Percentiles rank a stretch among this genome's conserved stretches.
Evolutionary conservation across 2,113 vertebrate genomes (phyloP).

Genomic region (Pseudopipra pipra): DNA sequence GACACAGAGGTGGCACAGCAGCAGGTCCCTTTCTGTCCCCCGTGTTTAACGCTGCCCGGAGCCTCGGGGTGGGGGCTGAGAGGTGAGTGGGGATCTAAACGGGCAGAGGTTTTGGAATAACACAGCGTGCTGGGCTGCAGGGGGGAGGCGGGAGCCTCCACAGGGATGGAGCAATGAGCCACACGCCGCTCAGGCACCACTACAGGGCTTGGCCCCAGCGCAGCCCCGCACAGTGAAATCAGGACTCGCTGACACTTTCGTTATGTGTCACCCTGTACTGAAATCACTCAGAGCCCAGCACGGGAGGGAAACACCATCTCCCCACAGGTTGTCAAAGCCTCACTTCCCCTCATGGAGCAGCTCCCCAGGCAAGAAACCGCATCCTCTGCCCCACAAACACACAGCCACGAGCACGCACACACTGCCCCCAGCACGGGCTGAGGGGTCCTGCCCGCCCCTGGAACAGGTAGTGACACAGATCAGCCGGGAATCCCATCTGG

Average conservation of each 20-base stretch:
- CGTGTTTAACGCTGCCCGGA: not conserved
- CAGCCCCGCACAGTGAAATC: not conserved
- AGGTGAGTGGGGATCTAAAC: not conserved
- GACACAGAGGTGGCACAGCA: not conserved
- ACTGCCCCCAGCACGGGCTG: not conserved
- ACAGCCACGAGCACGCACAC: fast-evolving
- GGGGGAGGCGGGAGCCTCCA: not conserved
- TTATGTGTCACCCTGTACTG: not conserved
- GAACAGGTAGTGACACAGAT: not conserved
- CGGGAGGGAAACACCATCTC: not conserved
- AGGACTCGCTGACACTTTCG: not conserved
- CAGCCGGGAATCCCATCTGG: not conserved
- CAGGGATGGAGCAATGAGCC: fast-evolving
- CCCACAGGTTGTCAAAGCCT: not conserved
- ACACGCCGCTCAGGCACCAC: fast-evolving
- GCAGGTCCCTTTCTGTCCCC: not conserved
- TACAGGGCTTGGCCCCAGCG: not conserved
- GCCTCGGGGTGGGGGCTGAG: not conserved
- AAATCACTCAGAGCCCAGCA: not conserved
- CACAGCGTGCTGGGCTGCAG: not conserved
- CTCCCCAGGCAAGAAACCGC: not conserved
- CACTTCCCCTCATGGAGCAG: not conserved
- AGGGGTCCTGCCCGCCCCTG: not conserved
- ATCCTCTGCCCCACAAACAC: not conserved
- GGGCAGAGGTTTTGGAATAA: not conserved